Evolutionary conservation across 2,113 vertebrate genomes (phyloP), one percentile per base, ranked within the genome.

Genomic region (Podilymbus podiceps): DNA sequence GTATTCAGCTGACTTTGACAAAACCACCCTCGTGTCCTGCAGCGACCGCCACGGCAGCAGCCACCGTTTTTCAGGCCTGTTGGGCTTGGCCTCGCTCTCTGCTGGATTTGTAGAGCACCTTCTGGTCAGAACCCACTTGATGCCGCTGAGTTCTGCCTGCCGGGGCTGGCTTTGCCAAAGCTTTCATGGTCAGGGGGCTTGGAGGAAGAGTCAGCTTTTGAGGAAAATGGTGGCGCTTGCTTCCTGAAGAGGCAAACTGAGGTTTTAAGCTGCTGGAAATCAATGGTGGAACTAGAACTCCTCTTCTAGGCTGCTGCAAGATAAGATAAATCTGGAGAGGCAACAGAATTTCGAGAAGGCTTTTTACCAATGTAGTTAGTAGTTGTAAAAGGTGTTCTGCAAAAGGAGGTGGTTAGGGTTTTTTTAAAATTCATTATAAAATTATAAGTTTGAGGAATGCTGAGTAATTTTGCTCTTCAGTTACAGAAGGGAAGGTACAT

Each of bases 21-120:
- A 33, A 69, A 18, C 6, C 40, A 0, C 38, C 17, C 0, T 25
- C 7, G 0, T 5, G 19, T 38, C 11, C 5, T 40, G 4, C 5
- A 0, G 0, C 12, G 35, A 30, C n/a, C 27, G 7, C 24, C 16
- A 1, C 0, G 1, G 75, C 78, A 78, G 79, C 52, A 42, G 66
- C 69, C 35, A 4, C 24, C 24, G 76, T 58, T 46, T 0, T 3
- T 17, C 7, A 6, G 53, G 58, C 50, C 10, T 3, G 14, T 4
- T 9, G 67, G 2, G 13, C 49, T 52, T 9, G 2, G 7, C 15
- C 21, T 38, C 21, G 3, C 2, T 0, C 0, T 25, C 30, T 50
- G 42, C 38, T 30, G 5, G 30, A 3, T 19, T 5, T 44, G 42
- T 5, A 6, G 53, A 38, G 68, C 27, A 7, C 7, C 23, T 55